These are phyloP conservation scores for Larimichthys crocea DNA, from an alignment of 2,113 vertebrate species.

Conservation along the genomic window DNA sequence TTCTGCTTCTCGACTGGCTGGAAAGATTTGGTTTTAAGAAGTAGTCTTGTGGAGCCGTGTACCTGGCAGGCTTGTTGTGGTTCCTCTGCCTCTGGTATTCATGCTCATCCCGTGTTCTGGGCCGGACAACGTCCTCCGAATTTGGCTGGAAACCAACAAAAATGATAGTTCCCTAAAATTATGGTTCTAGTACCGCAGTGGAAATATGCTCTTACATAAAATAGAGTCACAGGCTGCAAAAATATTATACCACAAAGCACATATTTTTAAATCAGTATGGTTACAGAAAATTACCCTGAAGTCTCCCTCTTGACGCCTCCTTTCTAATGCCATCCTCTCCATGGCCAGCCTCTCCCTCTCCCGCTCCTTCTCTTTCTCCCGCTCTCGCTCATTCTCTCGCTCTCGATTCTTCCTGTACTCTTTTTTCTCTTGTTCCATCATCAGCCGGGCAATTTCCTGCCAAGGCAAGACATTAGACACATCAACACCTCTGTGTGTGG, in stretches of 20 bases:
- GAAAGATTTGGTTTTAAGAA: background rate
- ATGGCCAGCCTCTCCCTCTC: constrained; percentile 65
- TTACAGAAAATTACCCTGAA: constrained; percentile 83
- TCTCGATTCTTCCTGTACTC: constrained; percentile 88
- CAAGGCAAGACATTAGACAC: background rate
- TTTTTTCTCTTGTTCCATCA: constrained; percentile 94
- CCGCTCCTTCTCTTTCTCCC: constrained; percentile 71
- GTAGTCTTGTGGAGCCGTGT: background rate
- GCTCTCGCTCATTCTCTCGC: constrained; percentile 66
- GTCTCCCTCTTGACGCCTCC: constrained; percentile 86
- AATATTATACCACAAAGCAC: constrained; percentile 6
- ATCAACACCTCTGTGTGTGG: background rate
- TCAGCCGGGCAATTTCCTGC: constrained; percentile 92
- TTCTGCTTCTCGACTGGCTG: background rate
- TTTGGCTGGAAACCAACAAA: constrained; percentile 66
- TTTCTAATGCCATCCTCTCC: constrained; percentile 87
- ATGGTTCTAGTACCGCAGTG: constrained; percentile 20
- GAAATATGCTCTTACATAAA: constrained; percentile 15
- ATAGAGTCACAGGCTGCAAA: background rate
- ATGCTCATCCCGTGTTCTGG: constrained; percentile 85
- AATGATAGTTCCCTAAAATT: constrained; percentile 15
- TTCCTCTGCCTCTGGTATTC: constrained; percentile 87
- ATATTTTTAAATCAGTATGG: background rate
- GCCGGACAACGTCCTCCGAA: constrained; percentile 82
- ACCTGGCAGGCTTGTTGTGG: constrained; percentile 88